Evolutionary conservation across 2,113 vertebrate genomes (phyloP).

Genomic region (Clinocottus analis): DNA sequence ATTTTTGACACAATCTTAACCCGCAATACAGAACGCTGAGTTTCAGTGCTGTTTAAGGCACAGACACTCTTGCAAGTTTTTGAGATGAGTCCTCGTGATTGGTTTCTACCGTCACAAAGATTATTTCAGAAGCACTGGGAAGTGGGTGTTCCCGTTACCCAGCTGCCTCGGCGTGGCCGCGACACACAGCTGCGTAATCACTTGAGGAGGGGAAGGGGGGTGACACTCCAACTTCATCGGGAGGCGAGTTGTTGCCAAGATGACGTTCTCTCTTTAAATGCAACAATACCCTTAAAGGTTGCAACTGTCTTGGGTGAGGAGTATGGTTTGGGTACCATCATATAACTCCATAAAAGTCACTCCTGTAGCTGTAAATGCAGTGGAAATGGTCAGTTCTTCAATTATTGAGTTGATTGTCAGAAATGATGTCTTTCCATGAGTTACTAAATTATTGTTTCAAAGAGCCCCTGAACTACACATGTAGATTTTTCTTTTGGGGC

Average conservation of each 20-base stretch:
- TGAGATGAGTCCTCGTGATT: too few relatives aligned
- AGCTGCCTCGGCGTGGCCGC: constrained; percentile 31
- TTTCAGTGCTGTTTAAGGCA: background rate
- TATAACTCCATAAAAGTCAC: background rate
- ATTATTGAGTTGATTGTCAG: background rate
- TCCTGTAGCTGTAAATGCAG: background rate
- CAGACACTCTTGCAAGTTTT: background rate
- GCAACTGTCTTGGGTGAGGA: background rate
- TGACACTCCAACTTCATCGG: background rate
- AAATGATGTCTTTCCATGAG: background rate
- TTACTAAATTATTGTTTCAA: background rate
- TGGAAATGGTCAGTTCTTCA: too few relatives aligned
- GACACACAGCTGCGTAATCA: constrained; percentile 62
- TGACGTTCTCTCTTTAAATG: constrained; percentile 33
- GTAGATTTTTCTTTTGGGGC: too few relatives aligned
- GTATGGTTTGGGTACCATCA: background rate
- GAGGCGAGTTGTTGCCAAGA: background rate
- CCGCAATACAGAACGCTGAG: background rate
- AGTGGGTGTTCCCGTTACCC: constrained; percentile 53
- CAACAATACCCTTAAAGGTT: constrained; percentile 26
- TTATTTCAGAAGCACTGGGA: background rate
- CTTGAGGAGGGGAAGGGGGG: constrained; percentile 8
- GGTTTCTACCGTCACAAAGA: constrained; percentile 12
- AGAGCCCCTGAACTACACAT: background rate
- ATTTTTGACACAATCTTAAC: background rate